phyloP scores from a whole-genome alignment of 2,888 invertebrate genomes.

The Hybos culiciformis region DNA sequence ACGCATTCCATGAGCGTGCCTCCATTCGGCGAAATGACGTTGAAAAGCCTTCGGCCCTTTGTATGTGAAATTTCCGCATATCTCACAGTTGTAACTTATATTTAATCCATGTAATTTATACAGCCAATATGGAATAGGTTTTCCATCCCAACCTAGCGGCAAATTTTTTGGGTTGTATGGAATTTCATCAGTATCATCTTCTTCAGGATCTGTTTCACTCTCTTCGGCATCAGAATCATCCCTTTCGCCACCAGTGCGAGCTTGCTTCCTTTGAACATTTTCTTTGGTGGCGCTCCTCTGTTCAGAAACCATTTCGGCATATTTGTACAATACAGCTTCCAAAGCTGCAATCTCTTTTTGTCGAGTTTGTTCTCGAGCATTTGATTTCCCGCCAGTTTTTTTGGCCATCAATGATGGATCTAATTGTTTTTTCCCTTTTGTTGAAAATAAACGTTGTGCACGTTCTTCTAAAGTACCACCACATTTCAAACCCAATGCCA shows the following conservation, averaged over 20 bases:
- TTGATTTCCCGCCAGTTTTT: conserved; percentile 49
- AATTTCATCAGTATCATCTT: conserved; percentile 87
- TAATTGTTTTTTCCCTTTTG: conserved; percentile 86
- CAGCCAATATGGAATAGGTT: conserved; percentile 91
- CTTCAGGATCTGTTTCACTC: conserved; percentile 62
- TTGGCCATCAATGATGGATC: conserved; percentile 88
- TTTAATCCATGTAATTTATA: conserved; percentile 98
- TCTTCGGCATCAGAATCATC: conserved; percentile 86
- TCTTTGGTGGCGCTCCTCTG: conserved; percentile 88
- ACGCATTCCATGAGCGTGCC: conserved; percentile 88
- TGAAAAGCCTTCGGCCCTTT: conserved; percentile 99
- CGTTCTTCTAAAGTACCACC: conserved; percentile 96
- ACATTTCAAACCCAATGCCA: conserved; percentile 94
- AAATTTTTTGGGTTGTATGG: conserved; percentile 99
- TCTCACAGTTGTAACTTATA: conserved; percentile 97
- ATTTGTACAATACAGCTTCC: conserved; percentile 80
- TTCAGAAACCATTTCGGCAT: conserved; percentile 69
- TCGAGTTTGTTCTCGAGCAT: conserved; percentile 43
- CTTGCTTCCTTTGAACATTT: conserved; percentile 96
- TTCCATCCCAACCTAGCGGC: conserved; percentile 98
- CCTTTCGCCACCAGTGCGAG: conserved; percentile 83
- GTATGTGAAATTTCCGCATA: conserved; percentile 97
- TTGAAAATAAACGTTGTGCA: conserved; percentile 89
- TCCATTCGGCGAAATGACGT: conserved; percentile 91
- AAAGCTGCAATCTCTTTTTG: conserved; percentile 77